Percentiles rank a stretch among this genome's conserved stretches.
Evolutionary conservation across 2,888 invertebrate species (phyloP).

Genomic region (Caenorhabditis becei): DNA sequence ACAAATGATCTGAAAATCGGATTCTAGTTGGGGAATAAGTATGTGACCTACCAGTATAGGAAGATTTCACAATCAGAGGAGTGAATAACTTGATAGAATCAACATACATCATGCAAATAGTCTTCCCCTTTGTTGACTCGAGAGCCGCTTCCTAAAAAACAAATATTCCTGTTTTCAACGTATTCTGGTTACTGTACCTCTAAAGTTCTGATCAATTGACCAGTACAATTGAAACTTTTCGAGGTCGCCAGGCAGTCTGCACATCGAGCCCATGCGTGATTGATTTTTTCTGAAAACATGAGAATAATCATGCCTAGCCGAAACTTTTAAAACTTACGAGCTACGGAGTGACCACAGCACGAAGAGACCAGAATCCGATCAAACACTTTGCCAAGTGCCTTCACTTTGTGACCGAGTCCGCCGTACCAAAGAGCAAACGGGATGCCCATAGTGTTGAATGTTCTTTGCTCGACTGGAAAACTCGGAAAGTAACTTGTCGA

Average conservation of each 20-base stretch:
- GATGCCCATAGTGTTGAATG: not conserved
- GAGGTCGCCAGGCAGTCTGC: slow-evolving; percentile 11
- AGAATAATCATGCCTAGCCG: too few relatives aligned
- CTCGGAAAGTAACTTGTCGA: not conserved
- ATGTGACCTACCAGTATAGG: not conserved
- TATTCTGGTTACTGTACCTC: not conserved
- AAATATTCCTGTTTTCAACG: not conserved
- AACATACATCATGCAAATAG: not conserved
- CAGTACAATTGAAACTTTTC: not conserved
- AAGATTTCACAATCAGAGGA: not conserved
- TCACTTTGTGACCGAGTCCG: not conserved
- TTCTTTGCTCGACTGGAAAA: not conserved
- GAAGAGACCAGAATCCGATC: not conserved
- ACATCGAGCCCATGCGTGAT: slow-evolving; percentile 27
- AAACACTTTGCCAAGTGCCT: not conserved
- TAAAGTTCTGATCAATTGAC: not conserved
- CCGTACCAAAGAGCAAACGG: not conserved
- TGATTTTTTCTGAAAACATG: slow-evolving; percentile 22
- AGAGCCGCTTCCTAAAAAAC: not conserved
- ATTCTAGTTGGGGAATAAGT: not conserved
- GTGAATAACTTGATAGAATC: not conserved
- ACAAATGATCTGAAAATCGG: not conserved
- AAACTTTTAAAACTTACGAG: not conserved
- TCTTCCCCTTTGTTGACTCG: not conserved
- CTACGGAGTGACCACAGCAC: not conserved